Evolutionary conservation across 1,140 invertebrate genomes (phyloP).

Genomic region (Thaumetopoea pityocampa): DNA sequence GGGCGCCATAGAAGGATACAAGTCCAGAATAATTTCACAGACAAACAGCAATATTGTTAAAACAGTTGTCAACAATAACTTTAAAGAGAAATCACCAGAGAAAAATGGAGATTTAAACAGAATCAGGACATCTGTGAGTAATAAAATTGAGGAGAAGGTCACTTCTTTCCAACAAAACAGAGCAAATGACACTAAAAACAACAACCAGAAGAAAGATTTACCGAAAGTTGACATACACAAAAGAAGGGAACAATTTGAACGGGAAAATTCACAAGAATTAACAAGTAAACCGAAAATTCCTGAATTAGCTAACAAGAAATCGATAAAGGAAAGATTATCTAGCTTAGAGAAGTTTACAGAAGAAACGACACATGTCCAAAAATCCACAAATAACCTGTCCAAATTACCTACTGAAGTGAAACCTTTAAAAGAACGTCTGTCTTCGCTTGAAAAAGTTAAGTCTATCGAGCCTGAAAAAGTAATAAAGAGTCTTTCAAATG

Average conservation of each 20-base stretch:
- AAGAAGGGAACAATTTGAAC: slow-evolving; percentile 88
- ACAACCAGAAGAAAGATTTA: slow-evolving; percentile 76
- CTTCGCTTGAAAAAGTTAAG: slow-evolving; percentile 79
- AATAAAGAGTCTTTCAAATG: slow-evolving; percentile 70
- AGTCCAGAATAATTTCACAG: slow-evolving; percentile 80
- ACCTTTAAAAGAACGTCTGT: slow-evolving; percentile 79
- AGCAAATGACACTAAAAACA: slow-evolving; percentile 54
- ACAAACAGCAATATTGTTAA: slow-evolving; percentile 68
- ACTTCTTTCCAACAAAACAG: slow-evolving; percentile 71
- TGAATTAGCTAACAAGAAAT: slow-evolving; percentile 79
- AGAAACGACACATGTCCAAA: slow-evolving; percentile 60
- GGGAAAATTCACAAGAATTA: slow-evolving; percentile 72
- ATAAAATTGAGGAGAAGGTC: slow-evolving; percentile 75
- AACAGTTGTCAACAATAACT: slow-evolving; percentile 54
- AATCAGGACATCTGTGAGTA: slow-evolving; percentile 67
- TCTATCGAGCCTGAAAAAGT: slow-evolving; percentile 71
- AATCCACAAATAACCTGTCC: slow-evolving; percentile 63
- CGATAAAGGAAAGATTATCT: slow-evolving; percentile 83
- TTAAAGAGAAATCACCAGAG: slow-evolving; percentile 65
- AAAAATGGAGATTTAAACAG: slow-evolving; percentile 68
- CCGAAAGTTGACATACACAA: slow-evolving; percentile 90
- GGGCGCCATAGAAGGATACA: slow-evolving; percentile 89
- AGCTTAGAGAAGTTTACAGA: slow-evolving; percentile 78
- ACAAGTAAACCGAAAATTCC: slow-evolving; percentile 72
- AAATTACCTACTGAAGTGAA: slow-evolving; percentile 79